Percentiles rank a stretch among this genome's conserved stretches.
Evolutionary conservation across 2,797 vertebrate genomes (phyloP).

Genomic region (Centroberyx gerrardi): DNA sequence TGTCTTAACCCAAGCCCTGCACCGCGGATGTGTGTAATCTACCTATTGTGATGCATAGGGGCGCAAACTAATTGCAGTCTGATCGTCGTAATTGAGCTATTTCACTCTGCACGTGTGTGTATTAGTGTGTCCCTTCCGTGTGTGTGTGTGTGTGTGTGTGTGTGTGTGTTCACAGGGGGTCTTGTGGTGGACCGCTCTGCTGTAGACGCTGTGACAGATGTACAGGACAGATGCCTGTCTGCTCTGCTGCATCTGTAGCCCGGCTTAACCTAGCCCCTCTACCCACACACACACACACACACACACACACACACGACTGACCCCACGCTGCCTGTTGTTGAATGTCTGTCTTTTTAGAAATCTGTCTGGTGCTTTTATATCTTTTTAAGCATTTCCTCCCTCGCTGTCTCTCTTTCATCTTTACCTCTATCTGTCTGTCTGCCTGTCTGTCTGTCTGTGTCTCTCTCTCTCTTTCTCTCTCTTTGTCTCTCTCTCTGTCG

Average conservation of each 20-base stretch:
- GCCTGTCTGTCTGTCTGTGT: background rate
- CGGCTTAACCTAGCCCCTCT: slow-evolving; percentile 40
- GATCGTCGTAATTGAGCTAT: slow-evolving; percentile 67
- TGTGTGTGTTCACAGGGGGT: slow-evolving; percentile 40
- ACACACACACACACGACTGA: background rate
- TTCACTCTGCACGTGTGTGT: slow-evolving; percentile 15
- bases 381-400: slow-evolving; percentile 14
- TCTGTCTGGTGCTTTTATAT: slow-evolving; percentile 55
- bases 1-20: slow-evolving; percentile 22
- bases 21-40: slow-evolving; percentile 39
- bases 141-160: slow-evolving; percentile 19
- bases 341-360: slow-evolving; percentile 39
- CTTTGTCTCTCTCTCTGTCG: background rate
- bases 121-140: background rate
- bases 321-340: slow-evolving; percentile 43
- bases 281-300: slow-evolving; percentile 6
- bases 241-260: slow-evolving; percentile 67
- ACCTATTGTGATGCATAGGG: slow-evolving; percentile 53
- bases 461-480: background rate
- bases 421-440: background rate
- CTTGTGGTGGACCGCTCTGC: slow-evolving; percentile 47
- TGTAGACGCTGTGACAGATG: slow-evolving; percentile 75
- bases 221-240: slow-evolving; percentile 75
- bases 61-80: slow-evolving; percentile 47
- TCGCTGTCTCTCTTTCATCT: background rate